Conservation (phyloP, 2,888 invertebrate genomes). For the Mythimna impura region DNA sequence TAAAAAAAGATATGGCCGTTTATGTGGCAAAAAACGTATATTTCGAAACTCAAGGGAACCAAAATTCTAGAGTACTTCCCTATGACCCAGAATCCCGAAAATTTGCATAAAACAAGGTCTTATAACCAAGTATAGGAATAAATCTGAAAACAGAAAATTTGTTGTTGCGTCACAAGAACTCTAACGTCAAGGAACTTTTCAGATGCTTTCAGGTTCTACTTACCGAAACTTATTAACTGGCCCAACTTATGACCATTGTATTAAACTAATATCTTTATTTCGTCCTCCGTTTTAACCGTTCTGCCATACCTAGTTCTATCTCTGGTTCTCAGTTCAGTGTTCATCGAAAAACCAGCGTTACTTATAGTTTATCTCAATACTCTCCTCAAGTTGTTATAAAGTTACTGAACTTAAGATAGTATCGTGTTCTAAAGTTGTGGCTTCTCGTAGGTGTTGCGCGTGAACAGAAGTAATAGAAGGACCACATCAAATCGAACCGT, state of each 20-base stretch:
- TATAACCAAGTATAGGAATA: no score
- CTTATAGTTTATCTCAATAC: constrained; percentile 45
- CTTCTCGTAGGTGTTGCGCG: constrained; percentile 9
- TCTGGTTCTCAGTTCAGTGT: neutral
- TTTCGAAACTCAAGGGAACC: no score
- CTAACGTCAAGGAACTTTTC: no score
- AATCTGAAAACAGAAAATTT: no score
- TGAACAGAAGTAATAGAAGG: constrained; percentile 24
- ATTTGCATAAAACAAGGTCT: no score
- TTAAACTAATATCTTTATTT: neutral
- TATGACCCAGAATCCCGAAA: no score
- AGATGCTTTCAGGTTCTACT: no score
- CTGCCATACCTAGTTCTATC: neutral
- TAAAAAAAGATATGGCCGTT: no score
- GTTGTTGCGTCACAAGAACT: no score
- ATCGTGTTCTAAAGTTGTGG: constrained; percentile 46
- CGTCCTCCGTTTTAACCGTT: neutral
- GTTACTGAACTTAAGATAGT: constrained; percentile 44
- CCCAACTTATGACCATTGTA: neutral
- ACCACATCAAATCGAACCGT: neutral
- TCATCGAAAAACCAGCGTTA: constrained; percentile 8
- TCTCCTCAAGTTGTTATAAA: constrained; percentile 46
- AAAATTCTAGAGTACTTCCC: no score
- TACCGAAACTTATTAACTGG: neutral
- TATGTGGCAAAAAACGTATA: no score